Conservation (phyloP, 64 coral and sea anemone genomes). For the Actinia tenebrosa region DNA sequence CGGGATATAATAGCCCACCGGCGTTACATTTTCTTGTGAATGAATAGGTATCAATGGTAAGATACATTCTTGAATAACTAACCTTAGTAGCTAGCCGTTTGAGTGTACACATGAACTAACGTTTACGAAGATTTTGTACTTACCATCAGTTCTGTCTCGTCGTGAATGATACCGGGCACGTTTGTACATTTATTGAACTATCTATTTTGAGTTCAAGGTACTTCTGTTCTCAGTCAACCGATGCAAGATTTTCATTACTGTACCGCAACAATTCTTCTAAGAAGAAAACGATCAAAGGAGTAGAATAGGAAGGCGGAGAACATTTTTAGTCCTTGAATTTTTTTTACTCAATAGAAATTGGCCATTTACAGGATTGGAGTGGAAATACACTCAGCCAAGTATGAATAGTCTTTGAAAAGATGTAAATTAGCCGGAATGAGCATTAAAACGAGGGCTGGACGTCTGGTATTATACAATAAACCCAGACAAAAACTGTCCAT, state of each 20-base stretch:
- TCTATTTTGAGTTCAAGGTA: background rate
- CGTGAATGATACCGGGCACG: background rate
- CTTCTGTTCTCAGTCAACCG: slow-evolving; percentile 16
- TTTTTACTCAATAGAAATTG: background rate
- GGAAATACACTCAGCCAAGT: background rate
- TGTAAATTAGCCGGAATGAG: slow-evolving; percentile 1
- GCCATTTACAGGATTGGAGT: background rate
- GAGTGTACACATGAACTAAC: background rate
- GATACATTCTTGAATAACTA: background rate
- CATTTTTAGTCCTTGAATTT: background rate
- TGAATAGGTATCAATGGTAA: background rate
- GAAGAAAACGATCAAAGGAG: background rate
- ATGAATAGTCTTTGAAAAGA: slow-evolving; percentile 6
- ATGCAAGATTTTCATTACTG: background rate
- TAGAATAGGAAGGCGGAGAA: slow-evolving; percentile 5
- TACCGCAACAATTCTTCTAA: slow-evolving; percentile 2
- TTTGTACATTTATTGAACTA: background rate
- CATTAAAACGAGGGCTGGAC: slow-evolving; percentile 17
- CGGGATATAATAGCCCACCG: background rate
- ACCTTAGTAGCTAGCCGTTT: background rate
- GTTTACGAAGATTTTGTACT: background rate
- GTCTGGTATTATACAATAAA: slow-evolving; percentile 24
- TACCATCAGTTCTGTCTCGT: background rate
- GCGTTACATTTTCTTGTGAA: background rate
- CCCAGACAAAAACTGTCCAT: slow-evolving; percentile 25